A percentile compares a stretch with the other conserved stretches of the same genome.
Evolutionary conservation across 2,113 vertebrate species (phyloP).

Genomic region (Channa maculata): DNA sequence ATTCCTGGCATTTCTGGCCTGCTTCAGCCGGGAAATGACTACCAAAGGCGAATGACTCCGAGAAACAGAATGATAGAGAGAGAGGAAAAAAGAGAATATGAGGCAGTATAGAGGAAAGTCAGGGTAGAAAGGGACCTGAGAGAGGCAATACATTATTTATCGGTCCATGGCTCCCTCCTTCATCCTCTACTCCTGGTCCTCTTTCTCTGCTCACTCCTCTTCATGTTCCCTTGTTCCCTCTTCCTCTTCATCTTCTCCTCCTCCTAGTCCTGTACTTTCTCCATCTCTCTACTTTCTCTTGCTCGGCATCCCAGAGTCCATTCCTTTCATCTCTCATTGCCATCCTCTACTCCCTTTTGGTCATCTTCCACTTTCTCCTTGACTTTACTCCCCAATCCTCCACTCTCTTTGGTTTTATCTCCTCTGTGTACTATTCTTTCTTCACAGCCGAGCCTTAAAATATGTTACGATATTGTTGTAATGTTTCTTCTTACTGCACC

Average conservation of each 20-base stretch:
- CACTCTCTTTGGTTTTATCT: constrained; percentile 8
- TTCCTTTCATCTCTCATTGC: constrained; percentile 72
- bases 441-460: too few relatives aligned
- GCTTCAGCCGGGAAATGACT: constrained; percentile 49
- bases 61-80: constrained; percentile 8
- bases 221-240: constrained; percentile 71
- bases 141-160: constrained; percentile 74
- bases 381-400: constrained; percentile 61
- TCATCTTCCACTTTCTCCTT: constrained; percentile 6
- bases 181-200: constrained; percentile 78
- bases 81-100: constrained; percentile 18
- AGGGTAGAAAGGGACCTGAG: constrained; percentile 38
- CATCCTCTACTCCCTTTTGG: constrained; percentile 74
- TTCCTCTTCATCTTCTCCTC: constrained; percentile 18
- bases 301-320: constrained; percentile 5
- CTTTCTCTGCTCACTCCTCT: constrained; percentile 35
- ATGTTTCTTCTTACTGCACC: neutral
- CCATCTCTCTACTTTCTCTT: constrained; percentile 63
- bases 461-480: too few relatives aligned
- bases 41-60: constrained; percentile 27
- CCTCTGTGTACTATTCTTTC: neutral
- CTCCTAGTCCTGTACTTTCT: constrained; percentile 7
- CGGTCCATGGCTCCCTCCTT: constrained; percentile 35
- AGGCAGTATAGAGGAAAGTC: constrained; percentile 35
- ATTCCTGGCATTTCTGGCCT: constrained; percentile 39